Conservation (phyloP, 2,797 vertebrate species). For the Platalea minor region DNA sequence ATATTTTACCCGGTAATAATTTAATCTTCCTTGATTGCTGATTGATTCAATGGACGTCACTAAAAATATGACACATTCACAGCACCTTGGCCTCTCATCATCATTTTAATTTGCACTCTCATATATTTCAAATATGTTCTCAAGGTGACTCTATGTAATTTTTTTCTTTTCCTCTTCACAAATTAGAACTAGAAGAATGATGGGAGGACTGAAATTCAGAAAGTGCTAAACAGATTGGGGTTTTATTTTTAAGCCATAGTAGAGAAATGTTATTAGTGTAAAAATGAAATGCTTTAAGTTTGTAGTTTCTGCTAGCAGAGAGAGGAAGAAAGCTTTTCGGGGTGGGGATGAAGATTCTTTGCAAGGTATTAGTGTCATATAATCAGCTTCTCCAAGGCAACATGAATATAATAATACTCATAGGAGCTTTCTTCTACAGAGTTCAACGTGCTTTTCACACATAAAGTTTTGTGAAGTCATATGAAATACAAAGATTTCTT, state of each 20-base stretch:
- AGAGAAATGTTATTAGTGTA: not conserved
- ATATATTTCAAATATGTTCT: not conserved
- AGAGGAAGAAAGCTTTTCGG: not conserved
- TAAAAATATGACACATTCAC: not conserved
- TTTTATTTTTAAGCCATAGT: not conserved
- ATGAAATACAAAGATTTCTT: not conserved
- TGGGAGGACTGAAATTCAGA: not conserved
- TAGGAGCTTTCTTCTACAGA: not conserved
- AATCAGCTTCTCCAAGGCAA: not conserved
- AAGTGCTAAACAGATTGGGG: not conserved
- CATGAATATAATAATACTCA: not conserved
- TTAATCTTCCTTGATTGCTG: conserved; percentile 13
- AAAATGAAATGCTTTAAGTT: not conserved
- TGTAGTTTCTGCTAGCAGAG: not conserved
- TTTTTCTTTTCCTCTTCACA: not conserved
- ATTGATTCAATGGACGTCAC: not conserved
- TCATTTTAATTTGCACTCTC: conserved; percentile 9
- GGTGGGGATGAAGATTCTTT: not conserved
- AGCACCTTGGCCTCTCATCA: not conserved
- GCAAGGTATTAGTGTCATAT: not conserved
- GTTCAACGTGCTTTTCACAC: not conserved
- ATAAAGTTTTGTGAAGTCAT: not conserved
- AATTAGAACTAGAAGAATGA: not conserved
- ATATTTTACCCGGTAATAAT: not conserved
- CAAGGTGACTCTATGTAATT: not conserved